Base-by-base conservation (phyloP, 2,888 invertebrate genomes). In the Campoplex capitator region DNA sequence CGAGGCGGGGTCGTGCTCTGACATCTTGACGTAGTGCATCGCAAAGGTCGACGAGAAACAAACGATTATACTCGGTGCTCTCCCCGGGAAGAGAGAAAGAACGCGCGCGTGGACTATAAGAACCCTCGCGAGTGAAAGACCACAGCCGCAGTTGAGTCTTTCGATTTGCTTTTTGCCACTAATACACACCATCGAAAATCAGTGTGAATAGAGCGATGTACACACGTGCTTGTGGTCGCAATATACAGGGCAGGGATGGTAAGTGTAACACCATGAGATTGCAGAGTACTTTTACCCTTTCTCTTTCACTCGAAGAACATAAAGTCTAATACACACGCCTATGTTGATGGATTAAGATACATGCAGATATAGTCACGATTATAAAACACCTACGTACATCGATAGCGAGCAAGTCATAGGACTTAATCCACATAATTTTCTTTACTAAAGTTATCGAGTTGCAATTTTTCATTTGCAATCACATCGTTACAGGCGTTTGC, bases 11-110 rank as follows among this genome's bases (percentile, higher is more conserved):
- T 93, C 92, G 93, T 90, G 91, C 84, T 89, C 94, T 94, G 94
- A 94, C 94, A 94, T 93, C 93, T 94, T 94, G 94, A 94, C 93
- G 94, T 94, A 94, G 93, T 94, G 93, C 93, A 92, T 93, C 90
- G 93, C 93, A 93, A 93, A 94, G 94, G 93, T 93, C 94, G 94
- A 93, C 93, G 93, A 91, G 90, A 92, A 93, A 93, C 93, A 93
- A 93, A 93, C 93, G 93, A 93, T 93, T 92, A 92, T 89, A 88
- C 89, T 83, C 86, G 76, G 67, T 74, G 62, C 62, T 38, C 87
- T 58, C 73, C 11, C 38, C 42, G 32, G 45, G 9, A 70, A 48
- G 42, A 70, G 82, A n/a, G 76, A 38, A 38, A 70, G 54, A 73
- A 65, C 18, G 54, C 32, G 81, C 84, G 81, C 76, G 85, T 67